Base-by-base conservation (phyloP, 2,888 invertebrate genomes). In the Philhelius pedissequus region DNA sequence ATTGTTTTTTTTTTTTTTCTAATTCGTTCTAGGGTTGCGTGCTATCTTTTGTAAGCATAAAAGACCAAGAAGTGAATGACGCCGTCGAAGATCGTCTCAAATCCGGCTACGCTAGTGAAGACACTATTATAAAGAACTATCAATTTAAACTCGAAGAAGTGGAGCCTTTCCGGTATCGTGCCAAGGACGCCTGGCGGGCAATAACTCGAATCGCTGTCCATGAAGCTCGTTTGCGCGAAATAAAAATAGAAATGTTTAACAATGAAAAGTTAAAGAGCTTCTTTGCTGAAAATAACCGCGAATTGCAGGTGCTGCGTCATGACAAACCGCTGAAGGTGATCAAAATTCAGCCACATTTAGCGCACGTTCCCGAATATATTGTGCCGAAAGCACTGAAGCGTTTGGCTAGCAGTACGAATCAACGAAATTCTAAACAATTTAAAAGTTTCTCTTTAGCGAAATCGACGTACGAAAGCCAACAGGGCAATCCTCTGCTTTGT, bases 131-230 rank as follows among this genome's bases (percentile, higher is more conserved):
- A 93, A 92, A 94, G 93, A 96, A 97, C 74, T 99, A 98, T 92
- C 95, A 97, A 89, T 99, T 99, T 90, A 96, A 96, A 88, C 93
- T 99, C 91, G 96, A 98, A 86, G 98, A 99, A 92, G 96, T 99
- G 60, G 99, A 99, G 90, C 96, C 98, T 0, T 99, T 99, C 91
- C 93, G 97, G 86, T 99, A 99, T 92, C 93, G 99, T 87, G 96
- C 99, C 0, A 94, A 96, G 89, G 99, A 99, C 93, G 99, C 98
- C 4, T 96, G 98, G 96, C 94, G 96, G 88, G 96, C 98, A 1
- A 97, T 98, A 8, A 99, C 99, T 0, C 94, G 96, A 88, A 96
- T 97, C 80, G 98, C 98, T 0, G 96, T 99, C 2, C 93, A 97
- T 56, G 98, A 99, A 91, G 98, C 99, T 0, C 93, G 99, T 22